Evolutionary conservation across 2,113 vertebrate genomes (phyloP).

Genomic region (Spea bombifrons): DNA sequence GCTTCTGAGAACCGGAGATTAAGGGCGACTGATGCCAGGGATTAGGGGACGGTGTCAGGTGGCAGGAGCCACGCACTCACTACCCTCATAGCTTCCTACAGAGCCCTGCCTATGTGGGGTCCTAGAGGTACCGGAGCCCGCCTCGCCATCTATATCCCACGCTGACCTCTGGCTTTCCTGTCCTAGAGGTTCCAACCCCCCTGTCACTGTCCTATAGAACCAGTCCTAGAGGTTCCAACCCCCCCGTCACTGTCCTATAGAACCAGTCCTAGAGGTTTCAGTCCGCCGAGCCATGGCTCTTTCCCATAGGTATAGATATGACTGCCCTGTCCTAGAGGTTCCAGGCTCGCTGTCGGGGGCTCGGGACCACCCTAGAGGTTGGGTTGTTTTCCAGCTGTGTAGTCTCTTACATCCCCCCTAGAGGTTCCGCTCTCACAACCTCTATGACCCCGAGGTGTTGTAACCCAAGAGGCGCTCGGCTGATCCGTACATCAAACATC

Average conservation of each 20-base stretch:
- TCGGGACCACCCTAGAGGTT: background rate
- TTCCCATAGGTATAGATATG: background rate
- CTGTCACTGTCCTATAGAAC: background rate
- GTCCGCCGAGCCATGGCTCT: background rate
- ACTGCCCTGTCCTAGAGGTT: background rate
- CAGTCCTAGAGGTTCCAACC: background rate
- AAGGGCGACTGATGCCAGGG: conserved; percentile 15
- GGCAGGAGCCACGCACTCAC: background rate
- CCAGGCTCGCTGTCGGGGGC: background rate
- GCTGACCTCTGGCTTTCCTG: background rate
- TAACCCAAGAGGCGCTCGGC: background rate
- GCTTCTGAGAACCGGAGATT: conserved; percentile 13
- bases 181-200: background rate
- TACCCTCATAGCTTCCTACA: background rate
- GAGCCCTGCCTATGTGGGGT: background rate
- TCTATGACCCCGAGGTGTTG: background rate
- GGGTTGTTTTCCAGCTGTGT: too few relatives aligned
- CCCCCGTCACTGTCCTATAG: background rate
- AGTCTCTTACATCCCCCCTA: background rate
- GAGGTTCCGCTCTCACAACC: background rate
- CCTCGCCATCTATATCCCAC: background rate
- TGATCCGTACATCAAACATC: conserved; percentile 12
- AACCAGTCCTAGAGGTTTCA: background rate
- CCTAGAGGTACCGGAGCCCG: background rate
- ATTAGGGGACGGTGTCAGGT: conserved; percentile 16